Base-by-base conservation (phyloP, 2,113 vertebrate genomes). In the Bagarius yarrelli region DNA sequence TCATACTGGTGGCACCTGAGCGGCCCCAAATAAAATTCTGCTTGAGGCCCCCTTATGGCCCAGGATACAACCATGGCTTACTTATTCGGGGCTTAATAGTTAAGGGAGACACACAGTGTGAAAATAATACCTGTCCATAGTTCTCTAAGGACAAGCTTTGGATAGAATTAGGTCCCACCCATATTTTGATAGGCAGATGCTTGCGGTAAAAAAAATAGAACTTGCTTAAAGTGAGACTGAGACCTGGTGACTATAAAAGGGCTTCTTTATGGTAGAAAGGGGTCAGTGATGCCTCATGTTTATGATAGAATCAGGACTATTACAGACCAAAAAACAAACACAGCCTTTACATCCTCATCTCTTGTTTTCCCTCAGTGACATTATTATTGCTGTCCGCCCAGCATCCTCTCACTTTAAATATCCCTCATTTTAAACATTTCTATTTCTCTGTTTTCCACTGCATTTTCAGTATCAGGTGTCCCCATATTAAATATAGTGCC, bases 331-430 rank as follows among this genome's bases (percentile, higher is more conserved):
- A 71, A 11, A 36, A 56, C 69, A 80, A 21, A 57, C 55, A 18
- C 73, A 83, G 59, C 75, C 21, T 36, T 5, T 50, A 57, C 67
- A 79, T 21, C 56, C 40, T 25, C 11, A 3, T 76, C 56, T 76
- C 21, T 30, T 23, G 32, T 21, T 13, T 36, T 76, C 34, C 15
- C 44, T 63, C 30, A 14, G 34, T 66, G 63, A 66, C 18, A 36
- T 36, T 32, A 36, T 4, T 13, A 9, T 44, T 40, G 36, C 32
- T 36, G 18, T n/a, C n/a, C 63, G 16, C 34, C 19, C 59, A 23
- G 47, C 34, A 23, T 64, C 23, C 52, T 23, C 18, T 36, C 50
- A 57, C 14, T 70, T 69, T 79, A 55, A 55, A 4, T 30, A 55
- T 27, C 50, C 16, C 25, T 40, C 21, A 34, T 57, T 74, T 73